Base-by-base conservation (phyloP, 2,113 vertebrate species). In the Hemiscyllium ocellatum region DNA sequence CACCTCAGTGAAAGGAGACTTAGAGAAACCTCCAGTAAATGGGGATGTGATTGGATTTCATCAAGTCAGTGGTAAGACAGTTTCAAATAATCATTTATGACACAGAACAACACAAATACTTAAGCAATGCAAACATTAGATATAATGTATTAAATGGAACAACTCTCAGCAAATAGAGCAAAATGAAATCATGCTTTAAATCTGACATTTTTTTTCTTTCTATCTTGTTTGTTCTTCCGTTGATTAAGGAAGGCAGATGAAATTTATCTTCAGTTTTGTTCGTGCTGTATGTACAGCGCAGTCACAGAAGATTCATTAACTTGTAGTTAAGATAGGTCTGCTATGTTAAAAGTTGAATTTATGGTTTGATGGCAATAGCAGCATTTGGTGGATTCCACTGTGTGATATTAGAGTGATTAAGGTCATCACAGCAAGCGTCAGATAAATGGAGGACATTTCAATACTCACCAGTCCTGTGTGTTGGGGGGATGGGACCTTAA, bases 341-440 rank as follows among this genome's bases (percentile, higher is more conserved):
- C 24, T 76, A 76, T 76, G 94, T 95, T 95, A 95, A 95, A 95
- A 76, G 94, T 95, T 95, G 66, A 52, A 95, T 95, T 95, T 72
- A 95, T 72, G 69, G 94, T 95, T 76, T 72, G 52, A 52, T 72
- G 26, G 68, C 68, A 95, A 52, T 15, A 29, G 42, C 69, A 72
- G 68, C 2, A 26, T 26, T 52, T 50, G 47, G 47, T 95, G 68
- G 47, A 52, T 70, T 42, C 13, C 24, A 72, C 94, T 26, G n/a
- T 72, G 29, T 52, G 66, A 95, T 93, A 93, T 93, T 61, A 68
- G 87, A 65, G 89, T 68, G 89, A 93, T 68, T 66, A 93, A 66
- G 66, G 89, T 93, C 68, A 50, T 90, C 87, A 90, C 52, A 52
- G 50, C 52, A 26, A 33, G 50, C 72, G 42, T 50, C 66, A 94